Base-by-base conservation (phyloP, 2,888 invertebrate genomes). In the Timandra comae region DNA sequence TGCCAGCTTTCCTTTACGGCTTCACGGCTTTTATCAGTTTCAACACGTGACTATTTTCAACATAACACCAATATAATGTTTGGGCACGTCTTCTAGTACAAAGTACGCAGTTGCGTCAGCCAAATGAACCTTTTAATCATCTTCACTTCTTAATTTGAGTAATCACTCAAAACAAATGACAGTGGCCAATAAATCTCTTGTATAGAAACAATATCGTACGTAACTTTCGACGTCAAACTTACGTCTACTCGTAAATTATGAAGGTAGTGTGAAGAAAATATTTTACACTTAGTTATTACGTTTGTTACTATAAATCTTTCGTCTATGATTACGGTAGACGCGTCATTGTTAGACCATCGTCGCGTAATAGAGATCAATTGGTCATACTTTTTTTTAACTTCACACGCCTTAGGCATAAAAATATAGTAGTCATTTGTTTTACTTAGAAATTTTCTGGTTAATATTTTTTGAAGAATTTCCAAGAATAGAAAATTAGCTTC, bases 1-100 rank as follows among this genome's bases (percentile, higher is more conserved):
- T 16, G 16, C 4, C 16, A 16, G 16, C 16, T 6, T 16, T 16
- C 16, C 16, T 16, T 16, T 16, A 16, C 16, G 16, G 16, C 16
- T 16, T 16, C 16, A 16, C 16, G 6, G 6, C 16, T 6, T 5
- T 6, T 16, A 16, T 16, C 16, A 16, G 16, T 16, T n/a, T 6
- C 16, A 16, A 35, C 43, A 39, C 41, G 47, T 43, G 43, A 48
- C 39, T 42, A 22, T 22, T 22, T 24, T 10, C 11, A 24, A 24
- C 24, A 24, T 24, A 16, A 16, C 16, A 16, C 16, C 4, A 5
- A 16, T 6, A 16, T 16, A 5, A 16, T 16, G 16, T 16, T 16
- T 1, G 8, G 9, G 16, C 34, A 34, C 32, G 31, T 36, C 16
- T 29, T 35, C 11, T 12, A 12, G 10, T 27, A 30, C 35, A 21